Conservation (phyloP, 1,140 invertebrate species). For the Drosophila carrolli region DNA sequence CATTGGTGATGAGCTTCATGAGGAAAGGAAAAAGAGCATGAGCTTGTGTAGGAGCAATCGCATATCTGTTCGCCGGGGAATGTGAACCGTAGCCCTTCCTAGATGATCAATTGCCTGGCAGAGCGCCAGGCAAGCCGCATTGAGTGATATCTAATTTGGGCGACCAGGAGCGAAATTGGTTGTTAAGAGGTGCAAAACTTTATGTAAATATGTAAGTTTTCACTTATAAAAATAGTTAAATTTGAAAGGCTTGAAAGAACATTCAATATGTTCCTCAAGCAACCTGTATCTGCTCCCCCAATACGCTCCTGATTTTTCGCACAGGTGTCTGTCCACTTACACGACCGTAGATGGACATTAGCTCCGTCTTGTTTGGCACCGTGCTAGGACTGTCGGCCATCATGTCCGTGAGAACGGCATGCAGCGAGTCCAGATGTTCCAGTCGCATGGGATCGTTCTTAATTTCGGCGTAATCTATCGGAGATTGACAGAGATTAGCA, state of each 20-base stretch:
- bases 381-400: conserved; percentile 86
- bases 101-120: conserved; percentile 34
- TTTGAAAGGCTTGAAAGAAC: too few species aligned
- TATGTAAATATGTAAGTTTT: too few species aligned
- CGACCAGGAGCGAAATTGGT: conserved; percentile 23
- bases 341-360: conserved; percentile 92
- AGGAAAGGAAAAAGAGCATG: background rate
- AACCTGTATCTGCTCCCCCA: too few species aligned
- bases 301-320: conserved; percentile 17
- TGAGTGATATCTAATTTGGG: conserved; percentile 23
- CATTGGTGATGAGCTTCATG: conserved; percentile 92
- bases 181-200: background rate
- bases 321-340: conserved; percentile 85
- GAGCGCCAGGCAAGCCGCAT: conserved; percentile 12
- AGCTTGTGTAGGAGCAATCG: background rate
- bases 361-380: conserved; percentile 91
- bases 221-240: too few species aligned
- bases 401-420: conserved; percentile 88
- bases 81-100: conserved; percentile 11
- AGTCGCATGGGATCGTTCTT: conserved; percentile 89
- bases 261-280: too few species aligned
- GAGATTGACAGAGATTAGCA: background rate
- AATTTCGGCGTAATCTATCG: conserved; percentile 90
- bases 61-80: background rate
- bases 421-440: conserved; percentile 91